Evolutionary conservation across 2,113 vertebrate genomes (phyloP).

Genomic region (Chamaea fasciata): DNA sequence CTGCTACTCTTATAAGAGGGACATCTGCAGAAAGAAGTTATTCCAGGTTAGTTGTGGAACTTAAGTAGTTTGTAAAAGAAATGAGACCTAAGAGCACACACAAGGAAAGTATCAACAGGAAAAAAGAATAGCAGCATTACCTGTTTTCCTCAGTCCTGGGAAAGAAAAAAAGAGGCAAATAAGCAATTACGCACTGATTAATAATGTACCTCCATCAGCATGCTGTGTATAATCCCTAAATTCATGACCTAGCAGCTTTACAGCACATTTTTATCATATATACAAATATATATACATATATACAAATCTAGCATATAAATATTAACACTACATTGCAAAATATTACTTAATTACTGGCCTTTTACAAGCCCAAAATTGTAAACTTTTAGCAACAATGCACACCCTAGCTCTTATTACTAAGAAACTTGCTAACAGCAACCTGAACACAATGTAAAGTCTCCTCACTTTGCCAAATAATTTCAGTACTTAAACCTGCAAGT

Average conservation of each 20-base stretch:
- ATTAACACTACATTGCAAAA: neutral
- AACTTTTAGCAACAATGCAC: neutral
- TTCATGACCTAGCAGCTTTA: neutral
- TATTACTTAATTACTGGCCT: neutral
- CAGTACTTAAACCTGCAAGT: neutral
- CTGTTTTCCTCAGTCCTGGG: neutral
- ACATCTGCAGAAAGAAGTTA: neutral
- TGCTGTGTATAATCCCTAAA: neutral
- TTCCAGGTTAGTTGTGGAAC: fast-evolving
- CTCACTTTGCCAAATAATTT: neutral
- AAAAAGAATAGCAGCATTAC: neutral
- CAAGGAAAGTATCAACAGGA: neutral
- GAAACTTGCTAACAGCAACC: neutral
- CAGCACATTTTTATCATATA: neutral
- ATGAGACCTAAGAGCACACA: fast-evolving
- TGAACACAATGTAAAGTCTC: neutral
- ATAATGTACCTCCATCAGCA: neutral
- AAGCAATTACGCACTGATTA: neutral
- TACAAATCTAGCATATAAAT: neutral
- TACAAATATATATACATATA: neutral
- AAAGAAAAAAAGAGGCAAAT: neutral
- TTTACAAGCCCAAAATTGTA: neutral
- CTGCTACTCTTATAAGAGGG: neutral
- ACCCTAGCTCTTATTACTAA: neutral
- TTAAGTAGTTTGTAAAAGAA: neutral